Evolutionary conservation across 2,113 vertebrate species (phyloP), one percentile per base, ranked within the genome.

Genomic region (Xerus inauris): DNA sequence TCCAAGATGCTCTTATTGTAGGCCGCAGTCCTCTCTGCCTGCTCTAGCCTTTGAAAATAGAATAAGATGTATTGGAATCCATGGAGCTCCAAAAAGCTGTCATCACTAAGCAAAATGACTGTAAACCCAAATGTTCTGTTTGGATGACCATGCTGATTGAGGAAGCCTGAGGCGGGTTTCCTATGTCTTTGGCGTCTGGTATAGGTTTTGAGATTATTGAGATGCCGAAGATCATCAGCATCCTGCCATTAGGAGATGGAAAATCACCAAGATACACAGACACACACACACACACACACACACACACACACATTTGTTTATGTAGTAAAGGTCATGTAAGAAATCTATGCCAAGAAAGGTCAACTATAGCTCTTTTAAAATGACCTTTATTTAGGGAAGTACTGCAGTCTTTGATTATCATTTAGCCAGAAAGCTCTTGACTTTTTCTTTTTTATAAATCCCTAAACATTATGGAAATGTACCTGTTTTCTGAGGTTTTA

Each of bases 391-490:
- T 77, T 73, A 47, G 62, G 59, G 17, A 16, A 79, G 49, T 6
- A 26, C 49, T 51, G 24, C 12, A 72, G 24, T 72, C 62, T 95
- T 82, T 84, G 67, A 75, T 80, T 45, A 85, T 90, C 72, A 62
- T 86, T 96, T 93, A 91, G 32, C 28, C 59, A 87, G 79, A 71
- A 87, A 54, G 38, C 30, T 67, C 49, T 89, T 84, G 69, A 85
- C 49, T 79, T 94, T 89, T 73, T 81, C 87, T 65, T 88, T 8
- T 12, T 40, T 92, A 87, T n/a, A 91, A 96, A 92, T 62, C 59
- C 73, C 54, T 42, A 96, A 94, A 92, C n/a, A 89, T 96, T 96
- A 67, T 97, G 84, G 65, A 95, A 97, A 94, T 94, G n/a, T 88
- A 54, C 69, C 79, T 84, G 65, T 84, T 94, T 95, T 92, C 75